These are phyloP conservation scores for Podarcis siculus DNA, from an alignment of 2,797 vertebrate genomes.

Conservation along the genomic window DNA sequence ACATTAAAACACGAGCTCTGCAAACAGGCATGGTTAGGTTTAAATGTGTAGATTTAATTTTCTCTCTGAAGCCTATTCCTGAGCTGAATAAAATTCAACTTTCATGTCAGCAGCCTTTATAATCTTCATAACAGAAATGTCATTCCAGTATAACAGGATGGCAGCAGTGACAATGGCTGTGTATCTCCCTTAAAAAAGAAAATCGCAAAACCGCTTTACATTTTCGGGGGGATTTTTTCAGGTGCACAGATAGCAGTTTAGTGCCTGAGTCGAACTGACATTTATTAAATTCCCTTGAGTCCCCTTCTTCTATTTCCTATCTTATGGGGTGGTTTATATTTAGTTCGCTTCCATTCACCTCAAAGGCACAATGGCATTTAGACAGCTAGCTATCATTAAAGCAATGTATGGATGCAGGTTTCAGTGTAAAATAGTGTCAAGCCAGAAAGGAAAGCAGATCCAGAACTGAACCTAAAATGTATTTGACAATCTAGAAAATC, in stretches of 20 bases:
- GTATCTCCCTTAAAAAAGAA: not conserved
- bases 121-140: constrained; percentile 9
- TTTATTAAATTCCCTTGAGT: constrained; percentile 12
- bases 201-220: not conserved
- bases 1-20: too few species aligned
- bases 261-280: constrained; percentile 9
- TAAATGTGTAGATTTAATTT: not conserved
- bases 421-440: constrained; percentile 31
- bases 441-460: not conserved
- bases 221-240: not conserved
- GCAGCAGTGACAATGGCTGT: not conserved
- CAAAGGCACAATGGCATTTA: constrained; percentile 8
- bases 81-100: not conserved
- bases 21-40: not conserved
- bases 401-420: constrained; percentile 3
- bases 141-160: not conserved
- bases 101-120: not conserved
- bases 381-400: constrained; percentile 2
- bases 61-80: not conserved
- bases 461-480: constrained; percentile 24
- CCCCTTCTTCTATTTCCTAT: not conserved
- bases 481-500: constrained; percentile 23
- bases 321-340: constrained; percentile 17
- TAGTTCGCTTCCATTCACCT: constrained; percentile 12
- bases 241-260: not conserved